These are phyloP conservation scores for Meriones psammophilus DNA, from an alignment of 2,797 vertebrate species.

Conservation along the genomic window DNA sequence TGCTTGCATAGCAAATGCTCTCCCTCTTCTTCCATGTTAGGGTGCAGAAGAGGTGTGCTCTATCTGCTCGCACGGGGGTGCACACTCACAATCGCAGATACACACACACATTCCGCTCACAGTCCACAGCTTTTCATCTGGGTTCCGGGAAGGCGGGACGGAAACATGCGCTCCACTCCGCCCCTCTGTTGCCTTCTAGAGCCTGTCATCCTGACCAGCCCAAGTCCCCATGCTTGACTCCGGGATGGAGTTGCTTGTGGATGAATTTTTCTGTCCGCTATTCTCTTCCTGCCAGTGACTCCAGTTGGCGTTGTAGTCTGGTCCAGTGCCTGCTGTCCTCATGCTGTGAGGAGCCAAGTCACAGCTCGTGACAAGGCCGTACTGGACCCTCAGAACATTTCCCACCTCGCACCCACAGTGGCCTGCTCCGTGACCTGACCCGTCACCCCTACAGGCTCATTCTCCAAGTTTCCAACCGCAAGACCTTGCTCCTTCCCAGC, in stretches of 20 bases:
- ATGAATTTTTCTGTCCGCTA: conserved; percentile 33
- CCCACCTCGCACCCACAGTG: not conserved
- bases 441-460: not conserved
- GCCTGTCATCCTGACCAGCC: not conserved
- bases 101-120: not conserved
- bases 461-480: conserved; percentile 2
- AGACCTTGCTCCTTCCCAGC: not conserved
- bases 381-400: not conserved
- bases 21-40: not conserved
- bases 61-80: not conserved
- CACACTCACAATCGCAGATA: not conserved
- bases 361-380: not conserved
- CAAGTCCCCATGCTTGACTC: not conserved
- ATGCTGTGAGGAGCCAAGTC: conserved; percentile 27
- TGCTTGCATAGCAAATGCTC: not conserved
- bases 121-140: conserved; percentile 38
- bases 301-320: not conserved
- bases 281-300: conserved; percentile 35
- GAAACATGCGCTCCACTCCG: not conserved
- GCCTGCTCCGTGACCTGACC: not conserved
- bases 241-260: not conserved
- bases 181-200: conserved; percentile 18
- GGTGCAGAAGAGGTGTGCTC: conserved; percentile 29
- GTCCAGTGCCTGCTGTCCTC: not conserved
- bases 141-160: conserved; percentile 16